Evolutionary conservation across 2,888 invertebrate genomes (phyloP).

Genomic region (Drosophila sordidapex): DNA sequence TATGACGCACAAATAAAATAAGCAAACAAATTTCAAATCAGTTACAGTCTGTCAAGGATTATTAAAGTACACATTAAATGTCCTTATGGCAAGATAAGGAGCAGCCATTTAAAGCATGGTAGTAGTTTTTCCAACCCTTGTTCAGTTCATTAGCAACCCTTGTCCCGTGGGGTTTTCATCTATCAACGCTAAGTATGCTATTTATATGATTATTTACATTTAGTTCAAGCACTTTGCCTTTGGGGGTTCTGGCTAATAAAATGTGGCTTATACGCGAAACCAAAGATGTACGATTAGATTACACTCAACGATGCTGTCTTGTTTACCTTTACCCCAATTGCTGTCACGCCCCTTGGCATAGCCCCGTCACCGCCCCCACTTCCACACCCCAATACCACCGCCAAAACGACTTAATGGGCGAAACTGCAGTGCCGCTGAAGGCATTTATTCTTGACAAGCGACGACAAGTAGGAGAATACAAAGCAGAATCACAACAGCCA

Average conservation of each 20-base stretch:
- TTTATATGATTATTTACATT: slow-evolving; percentile 66
- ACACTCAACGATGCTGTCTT: slow-evolving; percentile 42
- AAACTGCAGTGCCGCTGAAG: slow-evolving; percentile 62
- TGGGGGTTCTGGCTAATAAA: slow-evolving; percentile 44
- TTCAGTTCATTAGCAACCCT: slow-evolving; percentile 45
- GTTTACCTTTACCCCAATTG: slow-evolving; percentile 49
- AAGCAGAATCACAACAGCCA: slow-evolving; percentile 61
- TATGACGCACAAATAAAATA: neutral
- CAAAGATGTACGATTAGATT: slow-evolving; percentile 56
- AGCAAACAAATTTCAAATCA: neutral
- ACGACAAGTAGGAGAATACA: slow-evolving; percentile 58
- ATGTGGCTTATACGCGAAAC: slow-evolving; percentile 42
- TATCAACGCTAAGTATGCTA: slow-evolving; percentile 55
- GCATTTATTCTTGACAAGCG: slow-evolving; percentile 72
- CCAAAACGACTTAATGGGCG: slow-evolving; percentile 51
- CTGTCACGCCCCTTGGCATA: slow-evolving; percentile 29
- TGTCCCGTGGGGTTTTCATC: slow-evolving; percentile 35
- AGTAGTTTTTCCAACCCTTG: slow-evolving; percentile 23
- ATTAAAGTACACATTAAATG: slow-evolving; percentile 6
- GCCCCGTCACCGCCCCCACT: neutral
- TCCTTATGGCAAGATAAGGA: neutral
- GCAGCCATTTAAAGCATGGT: slow-evolving; percentile 16
- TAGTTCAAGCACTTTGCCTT: slow-evolving; percentile 49
- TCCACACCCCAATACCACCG: neutral
- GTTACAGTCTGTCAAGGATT: neutral